A percentile compares a stretch with the other conserved stretches of the same genome.
Conservation (phyloP, 1,140 invertebrate genomes). For the Trichonephila clavata region DNA sequence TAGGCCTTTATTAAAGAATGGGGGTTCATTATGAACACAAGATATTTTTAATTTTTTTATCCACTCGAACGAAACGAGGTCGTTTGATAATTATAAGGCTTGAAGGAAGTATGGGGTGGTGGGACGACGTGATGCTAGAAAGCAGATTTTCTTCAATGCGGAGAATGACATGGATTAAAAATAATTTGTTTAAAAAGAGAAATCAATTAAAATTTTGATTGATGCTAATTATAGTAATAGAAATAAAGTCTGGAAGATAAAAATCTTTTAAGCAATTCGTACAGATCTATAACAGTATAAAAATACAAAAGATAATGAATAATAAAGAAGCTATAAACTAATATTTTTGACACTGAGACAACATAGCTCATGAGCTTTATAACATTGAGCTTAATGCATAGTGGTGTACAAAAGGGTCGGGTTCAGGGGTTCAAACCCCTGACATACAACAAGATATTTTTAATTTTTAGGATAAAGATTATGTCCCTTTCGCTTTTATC, state of each 20-base stretch:
- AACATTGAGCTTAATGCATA: background rate
- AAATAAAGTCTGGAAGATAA: background rate
- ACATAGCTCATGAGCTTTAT: background rate
- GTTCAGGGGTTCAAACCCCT: no score
- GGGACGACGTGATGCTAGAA: background rate
- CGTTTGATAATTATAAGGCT: slow-evolving; percentile 38
- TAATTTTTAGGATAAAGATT: no score
- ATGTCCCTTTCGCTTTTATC: no score
- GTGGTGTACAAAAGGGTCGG: no score
- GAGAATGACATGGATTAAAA: slow-evolving; percentile 12
- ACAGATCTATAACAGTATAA: background rate
- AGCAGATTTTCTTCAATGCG: background rate
- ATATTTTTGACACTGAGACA: background rate
- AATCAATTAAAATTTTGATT: background rate
- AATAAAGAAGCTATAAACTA: background rate
- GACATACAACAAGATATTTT: no score
- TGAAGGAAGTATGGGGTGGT: background rate
- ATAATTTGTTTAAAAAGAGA: background rate
- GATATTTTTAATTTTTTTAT: slow-evolving; percentile 12
- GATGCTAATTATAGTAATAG: slow-evolving; percentile 3
- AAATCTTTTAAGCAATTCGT: background rate
- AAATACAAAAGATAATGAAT: background rate
- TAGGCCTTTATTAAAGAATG: slow-evolving; percentile 49
- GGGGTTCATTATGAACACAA: background rate
- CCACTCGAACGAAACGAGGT: slow-evolving; percentile 7